Conservation (phyloP, 2,888 invertebrate genomes). For the Ophioninae sp. region DNA sequence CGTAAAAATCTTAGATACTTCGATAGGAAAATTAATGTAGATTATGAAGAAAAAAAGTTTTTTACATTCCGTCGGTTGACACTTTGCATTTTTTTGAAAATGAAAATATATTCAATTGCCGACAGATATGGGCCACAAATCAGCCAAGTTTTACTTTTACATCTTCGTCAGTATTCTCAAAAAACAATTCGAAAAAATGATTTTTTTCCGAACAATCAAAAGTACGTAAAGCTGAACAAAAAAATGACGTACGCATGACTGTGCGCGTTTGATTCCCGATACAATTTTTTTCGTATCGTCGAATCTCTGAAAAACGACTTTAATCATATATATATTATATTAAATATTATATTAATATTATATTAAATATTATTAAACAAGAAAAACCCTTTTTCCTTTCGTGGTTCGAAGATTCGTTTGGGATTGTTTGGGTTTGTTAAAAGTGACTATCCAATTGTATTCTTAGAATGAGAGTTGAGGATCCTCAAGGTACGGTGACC, state of each 20-base stretch:
- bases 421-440: neutral
- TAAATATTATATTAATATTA: neutral
- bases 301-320: neutral
- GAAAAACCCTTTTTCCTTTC: neutral
- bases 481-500: conserved; percentile 86
- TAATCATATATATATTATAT: neutral
- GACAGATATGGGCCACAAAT: too few relatives aligned
- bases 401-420: neutral
- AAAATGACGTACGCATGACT: conserved; percentile 22
- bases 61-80: too few relatives aligned
- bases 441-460: too few relatives aligned
- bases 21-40: too few relatives aligned
- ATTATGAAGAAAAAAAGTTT: too few relatives aligned
- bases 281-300: neutral
- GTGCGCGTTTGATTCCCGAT: conserved; percentile 14
- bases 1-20: too few relatives aligned
- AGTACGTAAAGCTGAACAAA: neutral
- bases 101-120: too few relatives aligned
- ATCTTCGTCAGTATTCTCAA: too few relatives aligned
- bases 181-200: neutral
- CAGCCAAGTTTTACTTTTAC: too few relatives aligned
- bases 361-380: neutral
- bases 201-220: too few relatives aligned
- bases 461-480: neutral
- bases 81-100: too few relatives aligned